Evolutionary conservation across 2,888 invertebrate genomes (phyloP).

Genomic region (Ophion obscuratus): DNA sequence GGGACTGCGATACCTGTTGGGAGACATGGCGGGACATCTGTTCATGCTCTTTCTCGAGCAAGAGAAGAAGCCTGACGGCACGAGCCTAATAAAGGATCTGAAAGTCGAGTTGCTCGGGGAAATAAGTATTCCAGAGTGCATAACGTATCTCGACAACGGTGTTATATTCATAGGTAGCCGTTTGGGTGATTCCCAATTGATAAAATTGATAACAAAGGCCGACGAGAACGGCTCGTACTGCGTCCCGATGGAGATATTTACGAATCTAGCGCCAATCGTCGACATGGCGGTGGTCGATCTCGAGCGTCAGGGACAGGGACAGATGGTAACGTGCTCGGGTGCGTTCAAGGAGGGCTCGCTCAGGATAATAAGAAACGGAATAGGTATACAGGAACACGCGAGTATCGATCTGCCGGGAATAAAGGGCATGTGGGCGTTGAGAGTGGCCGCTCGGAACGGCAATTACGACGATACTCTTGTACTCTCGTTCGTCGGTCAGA

Average conservation of each 20-base stretch:
- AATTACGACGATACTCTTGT: slow-evolving; percentile 94
- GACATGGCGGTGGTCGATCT: slow-evolving; percentile 99
- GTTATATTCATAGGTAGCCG: slow-evolving; percentile 98
- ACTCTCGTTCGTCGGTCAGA: slow-evolving; percentile 98
- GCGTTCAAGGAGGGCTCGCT: slow-evolving; percentile 99
- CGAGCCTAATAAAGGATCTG: slow-evolving; percentile 93
- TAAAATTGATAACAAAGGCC: slow-evolving; percentile 93
- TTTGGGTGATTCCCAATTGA: slow-evolving; percentile 97
- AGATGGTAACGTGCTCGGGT: slow-evolving; percentile 98
- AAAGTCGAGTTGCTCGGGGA: slow-evolving; percentile 97
- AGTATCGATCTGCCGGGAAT: slow-evolving; percentile 98
- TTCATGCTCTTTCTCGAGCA: slow-evolving; percentile 98
- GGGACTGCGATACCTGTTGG: slow-evolving; percentile 95
- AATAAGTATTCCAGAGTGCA: slow-evolving; percentile 97
- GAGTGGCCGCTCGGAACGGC: slow-evolving; percentile 87
- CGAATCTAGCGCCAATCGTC: slow-evolving; percentile 98
- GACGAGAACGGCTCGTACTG: slow-evolving; percentile 96
- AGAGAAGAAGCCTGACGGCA: slow-evolving; percentile 91
- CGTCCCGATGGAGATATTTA: slow-evolving; percentile 97
- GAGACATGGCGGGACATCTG: slow-evolving; percentile 97
- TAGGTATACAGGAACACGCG: slow-evolving; percentile 99
- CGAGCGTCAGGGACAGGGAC: slow-evolving; percentile 98
- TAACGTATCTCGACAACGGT: slow-evolving; percentile 99
- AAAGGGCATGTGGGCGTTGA: slow-evolving; percentile 99
- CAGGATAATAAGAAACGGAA: slow-evolving; percentile 98